Evolutionary conservation across 2,888 invertebrate genomes (phyloP), one percentile per base, ranked within the genome.

Genomic region (Tinea trinotella): DNA sequence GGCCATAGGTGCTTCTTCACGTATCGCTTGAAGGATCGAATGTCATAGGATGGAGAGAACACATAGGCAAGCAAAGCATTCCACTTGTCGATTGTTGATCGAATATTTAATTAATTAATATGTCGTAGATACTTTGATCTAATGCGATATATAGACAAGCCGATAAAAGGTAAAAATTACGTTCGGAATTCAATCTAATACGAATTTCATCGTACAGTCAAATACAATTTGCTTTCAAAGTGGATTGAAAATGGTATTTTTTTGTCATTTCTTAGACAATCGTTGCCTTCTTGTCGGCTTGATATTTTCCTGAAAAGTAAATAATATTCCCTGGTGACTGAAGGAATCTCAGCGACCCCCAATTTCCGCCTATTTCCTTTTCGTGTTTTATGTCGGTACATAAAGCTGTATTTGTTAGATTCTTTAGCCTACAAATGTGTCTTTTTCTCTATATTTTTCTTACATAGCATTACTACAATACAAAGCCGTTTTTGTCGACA

Each of bases 361-460:
- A 2, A 40, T 40, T 40, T 40, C 40, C 40, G n/a, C n/a, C 40
- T 13, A 40, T 40, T 40, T 40, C 40, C 40, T 15, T 30, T 30
- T 40, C 40, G 6, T 15, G 40, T 15, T 40, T 15, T 40, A 40
- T 40, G 40, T 13, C n/a, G 2, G 13, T 40, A 15, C 7, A 40
- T 40, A 40, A 40, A 40, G 40, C 40, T 40, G 40, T 40, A 40
- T 40, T 40, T 40, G 40, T 40, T 40, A 12, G 10, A 12, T 40
- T n/a, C 13, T 40, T 40, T 40, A 13, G 12, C 9, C n/a, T 40
- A 15, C 2, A n/a, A 15, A 40, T 12, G 15, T 40, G 40, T 12
- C 7, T 13, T 40, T 10, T 12, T 40, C 13, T 4, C 15, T 40
- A n/a, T 40, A 15, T 40, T 40, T 40, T 40, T 40, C 40, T 40